phyloP scores from a whole-genome alignment of 2,888 invertebrate species.

The Amphiduros pacificus region DNA sequence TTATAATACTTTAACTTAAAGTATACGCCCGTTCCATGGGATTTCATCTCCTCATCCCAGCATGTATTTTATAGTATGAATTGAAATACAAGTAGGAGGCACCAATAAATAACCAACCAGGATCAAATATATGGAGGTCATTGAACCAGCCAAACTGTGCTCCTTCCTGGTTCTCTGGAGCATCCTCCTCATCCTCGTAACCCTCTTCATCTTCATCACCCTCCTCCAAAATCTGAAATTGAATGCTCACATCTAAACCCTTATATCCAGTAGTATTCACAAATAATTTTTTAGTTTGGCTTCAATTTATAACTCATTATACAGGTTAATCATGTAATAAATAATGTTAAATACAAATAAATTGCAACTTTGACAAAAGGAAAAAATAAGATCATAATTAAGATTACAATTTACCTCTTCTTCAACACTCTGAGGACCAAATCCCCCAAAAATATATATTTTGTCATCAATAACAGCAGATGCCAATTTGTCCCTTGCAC shows the following conservation, averaged over 20 bases:
- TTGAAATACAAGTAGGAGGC: no score
- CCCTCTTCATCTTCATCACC: slow-evolving; percentile 42
- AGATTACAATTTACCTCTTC: background rate
- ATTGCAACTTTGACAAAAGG: no score
- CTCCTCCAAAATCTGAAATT: slow-evolving; percentile 9
- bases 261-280: no score
- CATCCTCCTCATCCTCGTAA: slow-evolving; percentile 32
- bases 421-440: slow-evolving; percentile 48
- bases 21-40: no score
- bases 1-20: no score
- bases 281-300: no score
- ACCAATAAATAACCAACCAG: slow-evolving; percentile 35
- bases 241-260: no score
- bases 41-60: no score
- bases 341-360: background rate
- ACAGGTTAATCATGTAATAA: no score
- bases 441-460: slow-evolving; percentile 58
- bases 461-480: slow-evolving; percentile 43
- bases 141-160: slow-evolving; percentile 59
- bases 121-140: slow-evolving; percentile 51
- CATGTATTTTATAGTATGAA: no score
- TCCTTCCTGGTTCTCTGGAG: slow-evolving; percentile 39
- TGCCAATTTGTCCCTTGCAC: slow-evolving; percentile 52
- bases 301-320: no score
- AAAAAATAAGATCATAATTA: background rate